These are phyloP conservation scores for Tachysurus fulvidraco DNA, from an alignment of 2,113 vertebrate species.

Conservation along the genomic window DNA sequence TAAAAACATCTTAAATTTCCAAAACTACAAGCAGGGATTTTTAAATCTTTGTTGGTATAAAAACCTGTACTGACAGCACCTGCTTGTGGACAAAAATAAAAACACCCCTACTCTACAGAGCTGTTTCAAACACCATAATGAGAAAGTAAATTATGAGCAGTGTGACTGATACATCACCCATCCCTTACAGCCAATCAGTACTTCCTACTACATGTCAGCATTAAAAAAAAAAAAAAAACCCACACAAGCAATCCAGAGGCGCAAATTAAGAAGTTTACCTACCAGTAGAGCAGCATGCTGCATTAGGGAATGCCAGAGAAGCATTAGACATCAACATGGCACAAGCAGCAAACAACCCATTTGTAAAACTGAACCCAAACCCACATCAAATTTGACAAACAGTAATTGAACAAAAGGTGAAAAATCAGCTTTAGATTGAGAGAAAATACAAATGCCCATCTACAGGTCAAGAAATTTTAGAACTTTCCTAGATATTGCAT, in stretches of 20 bases:
- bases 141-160: not conserved
- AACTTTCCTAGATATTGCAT: not conserved
- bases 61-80: not conserved
- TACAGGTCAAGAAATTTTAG: not conserved
- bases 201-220: slow-evolving; percentile 6
- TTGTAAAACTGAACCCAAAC: slow-evolving; percentile 1
- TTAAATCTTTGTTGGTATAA: not conserved
- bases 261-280: slow-evolving; percentile 68
- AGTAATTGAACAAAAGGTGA: not conserved
- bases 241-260: slow-evolving; percentile 62
- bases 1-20: not conserved
- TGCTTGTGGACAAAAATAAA: not conserved
- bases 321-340: slow-evolving; percentile 63
- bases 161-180: slow-evolving; percentile 22
- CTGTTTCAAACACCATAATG: not conserved
- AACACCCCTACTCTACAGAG: not conserved
- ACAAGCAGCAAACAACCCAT: slow-evolving; percentile 7
- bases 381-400: not conserved
- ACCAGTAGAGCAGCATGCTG: slow-evolving; percentile 84
- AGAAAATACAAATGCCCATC: not conserved
- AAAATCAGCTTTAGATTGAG: not conserved
- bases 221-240: slow-evolving; percentile 37
- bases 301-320: slow-evolving; percentile 72
- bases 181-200: slow-evolving; percentile 25
- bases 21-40: not conserved